Conservation (phyloP, 2,113 vertebrate species). For the Chlorodrepanis virens region DNA sequence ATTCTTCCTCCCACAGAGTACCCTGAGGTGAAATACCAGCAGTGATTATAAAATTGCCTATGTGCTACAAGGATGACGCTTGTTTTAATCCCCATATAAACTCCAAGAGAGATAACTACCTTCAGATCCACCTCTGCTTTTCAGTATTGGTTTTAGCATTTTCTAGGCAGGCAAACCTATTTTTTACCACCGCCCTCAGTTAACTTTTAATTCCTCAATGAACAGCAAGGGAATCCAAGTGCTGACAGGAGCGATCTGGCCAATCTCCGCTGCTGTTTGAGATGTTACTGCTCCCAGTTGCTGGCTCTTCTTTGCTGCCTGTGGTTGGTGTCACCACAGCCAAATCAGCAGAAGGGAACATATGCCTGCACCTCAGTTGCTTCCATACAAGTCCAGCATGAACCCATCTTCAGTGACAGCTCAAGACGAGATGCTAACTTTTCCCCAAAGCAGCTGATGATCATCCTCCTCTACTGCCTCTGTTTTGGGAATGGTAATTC, state of each 20-base stretch:
- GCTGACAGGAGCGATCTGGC: constrained; percentile 55
- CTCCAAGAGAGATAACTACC: neutral
- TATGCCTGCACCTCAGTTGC: constrained; percentile 41
- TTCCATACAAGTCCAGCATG: constrained; percentile 29
- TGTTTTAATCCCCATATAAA: constrained; percentile 7
- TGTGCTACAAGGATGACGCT: neutral
- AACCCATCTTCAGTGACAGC: neutral
- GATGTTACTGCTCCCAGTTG: constrained; percentile 58
- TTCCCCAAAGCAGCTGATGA: neutral
- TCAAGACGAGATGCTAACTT: neutral
- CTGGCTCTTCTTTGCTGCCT: constrained; percentile 48
- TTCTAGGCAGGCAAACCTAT: constrained; percentile 42
- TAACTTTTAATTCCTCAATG: constrained; percentile 58
- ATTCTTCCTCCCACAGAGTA: neutral
- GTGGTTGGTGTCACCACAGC: neutral
- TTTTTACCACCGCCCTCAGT: constrained; percentile 43
- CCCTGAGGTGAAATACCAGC: constrained; percentile 13
- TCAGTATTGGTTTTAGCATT: neutral
- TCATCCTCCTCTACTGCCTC: neutral
- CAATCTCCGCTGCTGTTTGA: constrained; percentile 44
- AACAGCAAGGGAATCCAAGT: constrained; percentile 41
- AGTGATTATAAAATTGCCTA: constrained; percentile 8
- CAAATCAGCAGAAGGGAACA: constrained; percentile 58
- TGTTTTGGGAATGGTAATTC: neutral
- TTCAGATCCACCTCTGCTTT: constrained; percentile 51